Percentiles rank a stretch among this genome's conserved stretches.
Conservation (phyloP, 2,888 invertebrate genomes). For the Andrena fulva region DNA sequence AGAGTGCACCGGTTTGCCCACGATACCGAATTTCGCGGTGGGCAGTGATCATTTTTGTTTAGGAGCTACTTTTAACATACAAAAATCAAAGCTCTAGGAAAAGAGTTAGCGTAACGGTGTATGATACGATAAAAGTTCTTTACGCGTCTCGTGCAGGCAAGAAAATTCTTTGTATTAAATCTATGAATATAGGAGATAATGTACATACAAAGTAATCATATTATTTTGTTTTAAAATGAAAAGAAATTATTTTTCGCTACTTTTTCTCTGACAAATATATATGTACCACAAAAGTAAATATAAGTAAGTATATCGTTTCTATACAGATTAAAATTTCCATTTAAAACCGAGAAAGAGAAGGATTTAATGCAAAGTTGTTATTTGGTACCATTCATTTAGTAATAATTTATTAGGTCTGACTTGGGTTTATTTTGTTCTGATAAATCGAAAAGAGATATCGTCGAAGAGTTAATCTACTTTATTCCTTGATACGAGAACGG, state of each 20-base stretch:
- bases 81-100: constrained; percentile 73
- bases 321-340: constrained; percentile 21
- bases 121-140: not conserved
- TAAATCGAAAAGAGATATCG: not conserved
- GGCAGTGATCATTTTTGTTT: constrained; percentile 95
- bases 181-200: constrained; percentile 11
- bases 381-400: not conserved
- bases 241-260: not conserved
- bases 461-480: not conserved
- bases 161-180: constrained; percentile 15
- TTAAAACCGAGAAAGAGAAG: not conserved
- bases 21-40: constrained; percentile 90
- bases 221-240: constrained; percentile 22
- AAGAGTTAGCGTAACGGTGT: not conserved
- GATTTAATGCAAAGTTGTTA: constrained; percentile 15
- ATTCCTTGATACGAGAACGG: not conserved
- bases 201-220: constrained; percentile 27
- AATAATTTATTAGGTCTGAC: not conserved
- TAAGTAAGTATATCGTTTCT: not conserved
- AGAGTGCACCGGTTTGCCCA: constrained; percentile 87
- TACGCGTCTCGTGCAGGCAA: not conserved
- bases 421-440: not conserved
- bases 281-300: not conserved
- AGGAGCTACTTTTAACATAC: constrained; percentile 89
- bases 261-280: constrained; percentile 9